Evolutionary conservation across 2,888 invertebrate species (phyloP).

Genomic region (Meteorus colon): DNA sequence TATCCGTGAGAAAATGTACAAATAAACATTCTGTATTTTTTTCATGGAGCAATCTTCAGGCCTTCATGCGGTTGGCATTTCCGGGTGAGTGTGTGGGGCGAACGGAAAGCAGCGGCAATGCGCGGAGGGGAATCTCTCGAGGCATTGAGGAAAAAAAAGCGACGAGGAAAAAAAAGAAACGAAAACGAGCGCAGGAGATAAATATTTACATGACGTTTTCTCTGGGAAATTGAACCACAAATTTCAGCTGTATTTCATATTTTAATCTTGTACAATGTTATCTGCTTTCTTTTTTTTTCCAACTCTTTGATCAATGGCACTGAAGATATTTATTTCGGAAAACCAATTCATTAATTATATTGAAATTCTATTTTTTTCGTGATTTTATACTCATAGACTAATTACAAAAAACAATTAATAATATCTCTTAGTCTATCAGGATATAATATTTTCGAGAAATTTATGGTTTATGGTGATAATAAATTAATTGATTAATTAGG

Average conservation of each 20-base stretch:
- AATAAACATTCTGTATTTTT: slow-evolving; percentile 35
- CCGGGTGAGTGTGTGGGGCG: slow-evolving; percentile 4
- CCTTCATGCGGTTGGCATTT: slow-evolving; percentile 31
- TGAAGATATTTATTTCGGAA: neutral
- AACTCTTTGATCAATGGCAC: neutral
- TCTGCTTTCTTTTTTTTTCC: slow-evolving; percentile 2
- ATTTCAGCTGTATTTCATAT: slow-evolving; percentile 9
- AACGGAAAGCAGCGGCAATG: neutral
- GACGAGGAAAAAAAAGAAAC: slow-evolving; percentile 10
- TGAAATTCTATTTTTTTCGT: neutral
- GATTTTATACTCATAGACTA: neutral
- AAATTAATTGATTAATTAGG: slow-evolving; percentile 31
- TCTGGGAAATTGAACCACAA: slow-evolving; percentile 7
- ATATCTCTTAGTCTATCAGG: neutral
- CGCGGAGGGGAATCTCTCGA: neutral
- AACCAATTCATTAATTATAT: neutral
- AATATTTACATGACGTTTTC: slow-evolving; percentile 31
- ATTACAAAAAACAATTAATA: neutral
- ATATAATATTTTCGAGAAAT: neutral
- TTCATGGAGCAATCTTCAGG: neutral
- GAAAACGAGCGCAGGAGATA: neutral
- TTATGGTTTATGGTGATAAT: slow-evolving; percentile 18
- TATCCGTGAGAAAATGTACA: slow-evolving; percentile 28
- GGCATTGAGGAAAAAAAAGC: neutral
- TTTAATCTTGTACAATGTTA: neutral